These are phyloP conservation scores for Tetragnatha montana DNA, from an alignment of 2,888 invertebrate genomes.

Conservation along the genomic window DNA sequence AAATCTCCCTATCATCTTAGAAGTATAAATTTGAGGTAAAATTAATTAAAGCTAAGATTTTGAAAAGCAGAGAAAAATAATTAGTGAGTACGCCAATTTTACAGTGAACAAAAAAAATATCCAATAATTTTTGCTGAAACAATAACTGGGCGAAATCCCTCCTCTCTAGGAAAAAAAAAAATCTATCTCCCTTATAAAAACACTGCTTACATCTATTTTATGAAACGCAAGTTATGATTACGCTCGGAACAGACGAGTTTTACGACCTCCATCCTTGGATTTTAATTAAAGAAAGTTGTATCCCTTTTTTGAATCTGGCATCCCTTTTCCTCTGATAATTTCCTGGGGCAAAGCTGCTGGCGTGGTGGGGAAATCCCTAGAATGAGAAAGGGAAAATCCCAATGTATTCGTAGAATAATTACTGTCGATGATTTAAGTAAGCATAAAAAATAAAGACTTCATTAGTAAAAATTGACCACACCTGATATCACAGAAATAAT, in stretches of 20 bases:
- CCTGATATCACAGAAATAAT: slow-evolving; percentile 49
- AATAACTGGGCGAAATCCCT: too few relatives aligned
- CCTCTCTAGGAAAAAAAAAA: not conserved
- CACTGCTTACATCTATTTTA: not conserved
- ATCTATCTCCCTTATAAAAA: not conserved
- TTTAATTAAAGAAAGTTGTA: not conserved
- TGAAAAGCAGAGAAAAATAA: too few relatives aligned
- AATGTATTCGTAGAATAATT: slow-evolving; percentile 35
- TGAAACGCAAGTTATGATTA: not conserved
- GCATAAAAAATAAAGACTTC: slow-evolving; percentile 18
- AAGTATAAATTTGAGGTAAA: too few relatives aligned
- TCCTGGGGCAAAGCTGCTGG: not conserved
- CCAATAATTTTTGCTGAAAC: too few relatives aligned
- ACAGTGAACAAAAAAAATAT: too few relatives aligned
- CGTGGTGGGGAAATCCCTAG: not conserved
- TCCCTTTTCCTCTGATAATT: not conserved
- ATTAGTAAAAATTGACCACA: slow-evolving; percentile 43
- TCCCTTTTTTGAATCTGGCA: not conserved
- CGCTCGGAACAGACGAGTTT: not conserved
- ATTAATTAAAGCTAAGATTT: too few relatives aligned
- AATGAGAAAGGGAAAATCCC: not conserved
- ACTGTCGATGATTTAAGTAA: slow-evolving; percentile 42
- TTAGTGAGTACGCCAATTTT: too few relatives aligned
- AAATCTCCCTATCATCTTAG: too few relatives aligned
- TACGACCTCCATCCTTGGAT: not conserved